These are phyloP conservation scores for Microtus ochrogaster DNA, from an alignment of 2,113 vertebrate species.

Conservation along the genomic window DNA sequence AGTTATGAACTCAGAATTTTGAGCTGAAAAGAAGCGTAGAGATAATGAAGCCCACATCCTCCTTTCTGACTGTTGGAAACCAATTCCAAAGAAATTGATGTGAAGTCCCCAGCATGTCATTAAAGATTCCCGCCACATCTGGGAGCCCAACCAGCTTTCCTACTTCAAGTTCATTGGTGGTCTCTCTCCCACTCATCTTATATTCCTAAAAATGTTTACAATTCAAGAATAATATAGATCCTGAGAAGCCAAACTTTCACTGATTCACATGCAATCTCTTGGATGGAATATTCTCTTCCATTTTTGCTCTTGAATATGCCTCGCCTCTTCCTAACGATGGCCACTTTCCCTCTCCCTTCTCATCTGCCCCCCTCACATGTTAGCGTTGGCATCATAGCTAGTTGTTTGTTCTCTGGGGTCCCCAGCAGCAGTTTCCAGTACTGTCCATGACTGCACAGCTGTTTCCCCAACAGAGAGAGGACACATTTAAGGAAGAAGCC, in stretches of 20 bases:
- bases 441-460: neutral
- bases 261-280: neutral
- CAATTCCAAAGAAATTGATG: neutral
- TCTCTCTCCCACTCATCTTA: neutral
- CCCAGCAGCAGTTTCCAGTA: neutral
- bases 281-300: neutral
- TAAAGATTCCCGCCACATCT: neutral
- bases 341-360: neutral
- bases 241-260: neutral
- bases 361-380: neutral
- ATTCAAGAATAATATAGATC: neutral
- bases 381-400: neutral
- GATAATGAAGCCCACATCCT: constrained; percentile 49
- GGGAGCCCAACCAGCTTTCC: neutral
- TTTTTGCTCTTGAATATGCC: neutral
- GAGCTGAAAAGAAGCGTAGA: neutral
- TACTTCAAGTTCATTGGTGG: neutral
- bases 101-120: neutral
- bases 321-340: neutral
- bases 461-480: neutral
- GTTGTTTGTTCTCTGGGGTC: neutral
- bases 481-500: neutral
- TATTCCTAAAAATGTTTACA: neutral
- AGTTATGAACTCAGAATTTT: constrained; percentile 47
- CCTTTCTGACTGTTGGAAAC: constrained; percentile 16